Conservation (phyloP, 2,888 invertebrate genomes). For the Criorhina ranunculi region DNA sequence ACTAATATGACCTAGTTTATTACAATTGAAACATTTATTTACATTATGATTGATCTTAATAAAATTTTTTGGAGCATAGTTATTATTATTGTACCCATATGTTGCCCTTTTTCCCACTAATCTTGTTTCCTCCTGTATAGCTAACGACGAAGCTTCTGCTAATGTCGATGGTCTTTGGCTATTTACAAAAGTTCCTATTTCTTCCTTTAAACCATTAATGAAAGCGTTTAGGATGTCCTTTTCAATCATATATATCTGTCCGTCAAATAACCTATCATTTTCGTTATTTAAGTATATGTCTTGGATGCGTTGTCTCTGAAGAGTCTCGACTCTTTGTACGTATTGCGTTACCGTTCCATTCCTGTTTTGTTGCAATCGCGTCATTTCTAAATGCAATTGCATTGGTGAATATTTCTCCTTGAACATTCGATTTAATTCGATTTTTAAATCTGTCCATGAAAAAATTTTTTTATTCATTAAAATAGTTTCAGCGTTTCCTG, state of each 20-base stretch:
- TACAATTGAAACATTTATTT: slow-evolving; percentile 35
- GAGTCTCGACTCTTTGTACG: slow-evolving; percentile 20
- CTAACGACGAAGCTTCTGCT: slow-evolving; percentile 26
- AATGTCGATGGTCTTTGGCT: slow-evolving; percentile 28
- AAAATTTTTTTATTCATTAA: too few relatives aligned
- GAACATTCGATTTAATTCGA: too few relatives aligned
- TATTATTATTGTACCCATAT: slow-evolving; percentile 2
- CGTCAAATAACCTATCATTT: slow-evolving; percentile 21
- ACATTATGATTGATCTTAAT: slow-evolving; percentile 28
- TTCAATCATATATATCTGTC: slow-evolving; percentile 32
- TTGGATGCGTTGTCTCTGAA: slow-evolving; percentile 26
- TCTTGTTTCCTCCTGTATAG: slow-evolving; percentile 32
- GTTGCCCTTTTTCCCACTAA: slow-evolving; percentile 14
- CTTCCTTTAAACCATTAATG: slow-evolving; percentile 30
- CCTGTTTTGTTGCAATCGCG: slow-evolving; percentile 17
- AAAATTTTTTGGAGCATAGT: slow-evolving; percentile 21
- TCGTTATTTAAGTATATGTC: slow-evolving; percentile 25
- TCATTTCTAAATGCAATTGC: slow-evolving; percentile 44
- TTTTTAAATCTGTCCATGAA: too few relatives aligned
- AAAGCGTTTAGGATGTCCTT: slow-evolving; percentile 29
- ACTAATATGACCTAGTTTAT: slow-evolving; percentile 29
- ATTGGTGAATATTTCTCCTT: slow-evolving; percentile 26
- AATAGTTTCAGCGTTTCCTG: too few relatives aligned
- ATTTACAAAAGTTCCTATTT: slow-evolving; percentile 24
- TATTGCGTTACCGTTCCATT: slow-evolving; percentile 32